A percentile compares a stretch with the other conserved stretches of the same genome.
Evolutionary conservation across 2,888 invertebrate species (phyloP).

Genomic region (Selenia dentaria): DNA sequence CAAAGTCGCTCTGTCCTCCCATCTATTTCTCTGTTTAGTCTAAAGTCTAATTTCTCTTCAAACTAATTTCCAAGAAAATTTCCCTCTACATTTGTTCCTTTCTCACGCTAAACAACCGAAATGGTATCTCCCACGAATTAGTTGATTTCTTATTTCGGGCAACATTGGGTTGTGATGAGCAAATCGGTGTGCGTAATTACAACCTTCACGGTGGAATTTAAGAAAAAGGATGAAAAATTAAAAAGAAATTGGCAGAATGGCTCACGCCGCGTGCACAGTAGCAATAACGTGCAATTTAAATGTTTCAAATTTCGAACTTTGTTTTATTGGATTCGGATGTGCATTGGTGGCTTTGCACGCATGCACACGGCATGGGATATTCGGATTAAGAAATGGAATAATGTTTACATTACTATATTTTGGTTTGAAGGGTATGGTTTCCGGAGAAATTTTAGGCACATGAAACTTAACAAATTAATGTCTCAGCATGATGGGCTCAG

Average conservation of each 20-base stretch:
- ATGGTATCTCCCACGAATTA: slow-evolving; percentile 75
- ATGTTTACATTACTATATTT: too few species aligned
- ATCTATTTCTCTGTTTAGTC: too few species aligned
- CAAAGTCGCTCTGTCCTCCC: too few species aligned
- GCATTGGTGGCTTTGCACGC: slow-evolving; percentile 30
- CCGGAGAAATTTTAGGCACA: too few species aligned
- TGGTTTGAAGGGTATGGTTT: too few species aligned
- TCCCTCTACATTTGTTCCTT: slow-evolving; percentile 49
- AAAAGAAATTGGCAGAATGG: slow-evolving; percentile 48
- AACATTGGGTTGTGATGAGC: slow-evolving; percentile 71
- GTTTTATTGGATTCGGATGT: slow-evolving; percentile 9
- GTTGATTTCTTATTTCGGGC: slow-evolving; percentile 73
- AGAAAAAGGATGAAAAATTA: slow-evolving; percentile 17
- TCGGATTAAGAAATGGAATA: slow-evolving; percentile 18
- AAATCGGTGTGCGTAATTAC: slow-evolving; percentile 78
- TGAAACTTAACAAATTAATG: too few species aligned
- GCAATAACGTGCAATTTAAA: slow-evolving; percentile 83
- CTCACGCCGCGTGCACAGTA: slow-evolving; percentile 77
- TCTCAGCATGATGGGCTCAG: too few species aligned
- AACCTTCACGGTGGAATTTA: slow-evolving; percentile 69
- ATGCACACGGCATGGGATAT: slow-evolving; percentile 30
- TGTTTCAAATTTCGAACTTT: slow-evolving; percentile 78
- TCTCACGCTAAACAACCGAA: slow-evolving; percentile 74
- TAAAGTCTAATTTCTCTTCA: too few species aligned
- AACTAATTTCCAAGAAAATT: slow-evolving; percentile 5